Evolutionary conservation across 2,888 invertebrate species (phyloP).

Genomic region (Acleris sparsana): DNA sequence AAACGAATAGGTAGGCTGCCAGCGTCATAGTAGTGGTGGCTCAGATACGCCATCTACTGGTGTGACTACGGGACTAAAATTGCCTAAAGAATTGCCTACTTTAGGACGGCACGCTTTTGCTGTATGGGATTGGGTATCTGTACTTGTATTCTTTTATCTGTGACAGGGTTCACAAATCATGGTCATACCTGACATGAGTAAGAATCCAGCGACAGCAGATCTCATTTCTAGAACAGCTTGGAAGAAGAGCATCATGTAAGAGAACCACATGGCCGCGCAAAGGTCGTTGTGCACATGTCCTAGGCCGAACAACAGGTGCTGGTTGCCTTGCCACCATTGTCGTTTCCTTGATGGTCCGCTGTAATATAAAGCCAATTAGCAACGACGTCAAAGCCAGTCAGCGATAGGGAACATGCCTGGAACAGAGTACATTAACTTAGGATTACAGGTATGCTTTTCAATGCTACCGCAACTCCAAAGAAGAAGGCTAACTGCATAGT

Average conservation of each 20-base stretch:
- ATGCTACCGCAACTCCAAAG: too few species aligned
- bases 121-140: too few species aligned
- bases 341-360: slow-evolving; percentile 60
- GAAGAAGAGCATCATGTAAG: slow-evolving; percentile 94
- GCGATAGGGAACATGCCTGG: background rate
- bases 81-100: too few species aligned
- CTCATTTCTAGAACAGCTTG: slow-evolving; percentile 84
- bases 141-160: too few species aligned
- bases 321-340: slow-evolving; percentile 68
- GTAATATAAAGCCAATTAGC: slow-evolving; percentile 40
- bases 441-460: too few species aligned
- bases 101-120: too few species aligned
- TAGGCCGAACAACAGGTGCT: slow-evolving; percentile 84
- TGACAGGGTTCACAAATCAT: background rate
- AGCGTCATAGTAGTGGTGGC: too few species aligned
- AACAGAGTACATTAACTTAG: background rate
- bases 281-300: slow-evolving; percentile 97
- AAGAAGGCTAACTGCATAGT: too few species aligned
- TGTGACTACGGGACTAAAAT: too few species aligned
- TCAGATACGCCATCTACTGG: too few species aligned
- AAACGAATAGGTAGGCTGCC: too few species aligned
- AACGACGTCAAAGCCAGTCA: background rate
- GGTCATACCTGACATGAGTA: slow-evolving; percentile 87
- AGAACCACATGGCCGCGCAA: slow-evolving; percentile 98
- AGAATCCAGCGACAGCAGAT: slow-evolving; percentile 82